These are phyloP conservation scores for Gnatocerus cornutus DNA, from an alignment of 2,888 invertebrate species.

Conservation along the genomic window DNA sequence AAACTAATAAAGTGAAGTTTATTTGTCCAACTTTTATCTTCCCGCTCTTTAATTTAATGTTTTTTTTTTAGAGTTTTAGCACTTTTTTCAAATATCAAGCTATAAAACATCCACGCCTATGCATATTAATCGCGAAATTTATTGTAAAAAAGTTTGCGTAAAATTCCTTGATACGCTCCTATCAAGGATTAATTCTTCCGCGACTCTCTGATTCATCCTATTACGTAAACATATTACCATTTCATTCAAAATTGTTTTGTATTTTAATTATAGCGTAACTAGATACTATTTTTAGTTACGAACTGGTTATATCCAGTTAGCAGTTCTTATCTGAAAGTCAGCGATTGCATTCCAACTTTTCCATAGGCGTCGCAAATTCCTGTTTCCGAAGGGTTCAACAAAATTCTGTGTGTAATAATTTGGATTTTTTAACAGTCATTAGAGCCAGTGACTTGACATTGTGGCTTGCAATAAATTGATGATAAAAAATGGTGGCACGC, in stretches of 20 bases:
- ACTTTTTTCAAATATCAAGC: no score
- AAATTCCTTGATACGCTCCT: neutral
- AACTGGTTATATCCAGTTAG: constrained; percentile 54
- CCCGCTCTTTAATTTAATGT: no score
- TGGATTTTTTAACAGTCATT: neutral
- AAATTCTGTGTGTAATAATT: constrained; percentile 13
- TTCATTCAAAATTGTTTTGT: constrained; percentile 42
- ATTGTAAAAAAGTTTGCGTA: no score
- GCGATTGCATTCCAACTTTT: constrained; percentile 21
- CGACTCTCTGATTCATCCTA: constrained; percentile 15
- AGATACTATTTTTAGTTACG: constrained; percentile 54
- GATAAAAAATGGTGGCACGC: no score
- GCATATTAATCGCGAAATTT: no score
- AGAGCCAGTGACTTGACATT: no score
- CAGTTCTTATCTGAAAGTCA: constrained; percentile 50
- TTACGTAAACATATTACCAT: constrained; percentile 27
- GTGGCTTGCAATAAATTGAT: no score
- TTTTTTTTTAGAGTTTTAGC: no score
- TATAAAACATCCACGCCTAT: no score
- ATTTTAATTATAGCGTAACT: constrained; percentile 34
- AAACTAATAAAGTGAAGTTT: no score
- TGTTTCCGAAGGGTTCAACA: neutral
- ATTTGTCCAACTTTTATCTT: no score
- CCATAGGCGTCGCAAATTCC: constrained; percentile 27
- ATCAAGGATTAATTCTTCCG: neutral